Conservation (phyloP, 2,888 invertebrate genomes). For the Drosophila barbarae region DNA sequence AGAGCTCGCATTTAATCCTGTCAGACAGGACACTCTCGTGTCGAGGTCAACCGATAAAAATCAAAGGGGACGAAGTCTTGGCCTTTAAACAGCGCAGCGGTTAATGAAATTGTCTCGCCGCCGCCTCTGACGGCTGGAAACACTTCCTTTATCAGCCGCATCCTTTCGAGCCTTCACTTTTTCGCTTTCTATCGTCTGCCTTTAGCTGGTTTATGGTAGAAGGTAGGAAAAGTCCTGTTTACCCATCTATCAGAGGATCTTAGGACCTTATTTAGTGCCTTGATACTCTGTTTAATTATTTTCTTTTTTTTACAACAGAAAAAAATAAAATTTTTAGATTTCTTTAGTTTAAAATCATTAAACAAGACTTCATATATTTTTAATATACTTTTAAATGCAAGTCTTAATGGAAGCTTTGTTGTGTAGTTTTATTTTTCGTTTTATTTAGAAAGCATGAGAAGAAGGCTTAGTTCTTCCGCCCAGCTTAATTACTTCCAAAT, state of each 20-base stretch:
- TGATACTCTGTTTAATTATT: neutral
- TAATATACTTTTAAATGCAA: no score
- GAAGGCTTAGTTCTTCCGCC: neutral
- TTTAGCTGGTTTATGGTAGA: slow-evolving; percentile 49
- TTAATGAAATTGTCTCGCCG: slow-evolving; percentile 64
- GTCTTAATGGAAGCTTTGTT: no score
- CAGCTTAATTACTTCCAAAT: slow-evolving; percentile 25
- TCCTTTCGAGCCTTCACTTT: neutral
- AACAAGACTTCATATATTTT: neutral
- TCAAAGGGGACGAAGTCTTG: slow-evolving; percentile 48
- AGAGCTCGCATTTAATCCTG: slow-evolving; percentile 35
- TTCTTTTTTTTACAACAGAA: neutral
- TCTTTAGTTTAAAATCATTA: neutral
- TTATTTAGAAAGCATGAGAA: neutral
- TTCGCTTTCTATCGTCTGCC: slow-evolving; percentile 7
- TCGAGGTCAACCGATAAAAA: slow-evolving; percentile 53
- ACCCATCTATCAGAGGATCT: neutral
- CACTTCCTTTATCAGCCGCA: slow-evolving; percentile 1
- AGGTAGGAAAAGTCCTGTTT: slow-evolving; percentile 11
- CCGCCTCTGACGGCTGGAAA: slow-evolving; percentile 16
- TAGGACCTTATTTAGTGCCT: no score
- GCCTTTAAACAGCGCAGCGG: slow-evolving; percentile 40
- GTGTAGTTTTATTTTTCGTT: neutral
- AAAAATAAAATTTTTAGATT: neutral
- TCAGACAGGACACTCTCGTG: slow-evolving; percentile 25